Conservation (phyloP, 2,888 invertebrate species). For the Nomada ruficornis region DNA sequence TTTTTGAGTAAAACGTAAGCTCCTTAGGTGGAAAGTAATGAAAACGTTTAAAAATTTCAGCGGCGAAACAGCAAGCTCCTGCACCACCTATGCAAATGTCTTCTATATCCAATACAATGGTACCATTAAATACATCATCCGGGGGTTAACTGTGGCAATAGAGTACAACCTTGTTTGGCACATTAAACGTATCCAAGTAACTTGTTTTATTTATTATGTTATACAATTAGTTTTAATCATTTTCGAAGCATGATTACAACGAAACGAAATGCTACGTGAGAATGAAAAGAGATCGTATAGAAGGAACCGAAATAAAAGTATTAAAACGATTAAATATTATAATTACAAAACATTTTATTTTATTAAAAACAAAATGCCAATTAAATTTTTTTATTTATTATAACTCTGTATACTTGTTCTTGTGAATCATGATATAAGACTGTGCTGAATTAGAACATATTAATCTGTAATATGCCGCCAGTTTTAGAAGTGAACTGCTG, state of each 20-base stretch:
- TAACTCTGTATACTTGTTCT: background rate
- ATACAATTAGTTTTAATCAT: constrained; percentile 39
- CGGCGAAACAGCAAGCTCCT: constrained; percentile 83
- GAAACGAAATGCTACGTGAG: constrained; percentile 7
- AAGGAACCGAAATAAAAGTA: constrained; percentile 18
- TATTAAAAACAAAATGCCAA: constrained; percentile 16
- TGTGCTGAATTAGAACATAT: constrained; percentile 26
- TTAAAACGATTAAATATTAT: constrained; percentile 14
- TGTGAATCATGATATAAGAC: constrained; percentile 30
- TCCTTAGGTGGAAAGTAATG: constrained; percentile 55
- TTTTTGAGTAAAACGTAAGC: constrained; percentile 23
- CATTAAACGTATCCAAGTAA: constrained; percentile 69
- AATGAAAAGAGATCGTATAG: constrained; percentile 2
- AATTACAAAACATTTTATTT: constrained; percentile 26
- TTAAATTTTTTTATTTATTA: constrained; percentile 15
- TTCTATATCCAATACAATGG: constrained; percentile 78
- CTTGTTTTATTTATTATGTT: constrained; percentile 63
- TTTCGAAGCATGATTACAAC: constrained; percentile 29
- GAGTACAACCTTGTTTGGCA: constrained; percentile 77
- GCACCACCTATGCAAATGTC: constrained; percentile 80
- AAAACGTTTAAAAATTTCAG: constrained; percentile 78
- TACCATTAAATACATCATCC: constrained; percentile 76
- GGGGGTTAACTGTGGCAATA: constrained; percentile 78
- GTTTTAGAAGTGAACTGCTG: constrained; percentile 9
- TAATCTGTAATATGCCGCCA: constrained; percentile 11